A percentile compares a stretch with the other conserved stretches of the same genome.
Evolutionary conservation across 1,140 invertebrate genomes (phyloP).

Genomic region (Drosophila tani): DNA sequence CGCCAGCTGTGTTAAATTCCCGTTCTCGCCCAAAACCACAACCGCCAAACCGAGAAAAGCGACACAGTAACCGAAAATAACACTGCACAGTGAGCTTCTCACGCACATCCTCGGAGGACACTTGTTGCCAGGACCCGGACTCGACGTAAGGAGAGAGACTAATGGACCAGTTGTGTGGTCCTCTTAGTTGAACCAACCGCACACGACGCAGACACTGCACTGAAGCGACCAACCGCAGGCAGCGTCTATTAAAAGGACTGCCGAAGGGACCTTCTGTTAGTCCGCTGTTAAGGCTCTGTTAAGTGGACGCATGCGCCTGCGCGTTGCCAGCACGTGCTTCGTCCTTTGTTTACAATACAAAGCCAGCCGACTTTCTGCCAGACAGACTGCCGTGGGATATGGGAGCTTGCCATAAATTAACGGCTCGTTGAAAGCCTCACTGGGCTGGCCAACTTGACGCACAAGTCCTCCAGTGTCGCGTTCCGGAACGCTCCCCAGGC

Average conservation of each 20-base stretch:
- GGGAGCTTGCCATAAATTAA: neutral
- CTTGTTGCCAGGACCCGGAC: constrained; percentile 58
- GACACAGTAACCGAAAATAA: constrained; percentile 27
- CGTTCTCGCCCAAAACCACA: constrained; percentile 21
- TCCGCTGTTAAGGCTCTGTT: constrained; percentile 47
- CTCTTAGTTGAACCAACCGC: constrained; percentile 10
- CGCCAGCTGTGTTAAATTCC: constrained; percentile 17
- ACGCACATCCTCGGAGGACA: constrained; percentile 45
- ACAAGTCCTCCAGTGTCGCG: neutral
- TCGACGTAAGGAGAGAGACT: constrained; percentile 1
- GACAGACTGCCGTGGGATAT: neutral
- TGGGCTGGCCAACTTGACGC: neutral
- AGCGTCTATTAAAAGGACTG: constrained; percentile 36
- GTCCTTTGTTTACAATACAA: constrained; percentile 59
- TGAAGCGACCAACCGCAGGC: constrained; percentile 18
- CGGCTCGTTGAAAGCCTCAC: constrained; percentile 2
- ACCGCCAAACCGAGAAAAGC: constrained; percentile 16
- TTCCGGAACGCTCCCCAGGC: neutral
- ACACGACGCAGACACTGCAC: constrained; percentile 39
- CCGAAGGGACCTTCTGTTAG: constrained; percentile 30
- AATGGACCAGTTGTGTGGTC: neutral
- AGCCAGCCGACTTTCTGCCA: constrained; percentile 8
- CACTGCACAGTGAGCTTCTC: constrained; percentile 24
- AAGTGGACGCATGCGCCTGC: constrained; percentile 47
- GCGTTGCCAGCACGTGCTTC: constrained; percentile 45